A percentile compares a stretch with the other conserved stretches of the same genome.
These are phyloP conservation scores for Caloenas nicobarica DNA, from an alignment of 2,113 vertebrate genomes.

Conservation along the genomic window DNA sequence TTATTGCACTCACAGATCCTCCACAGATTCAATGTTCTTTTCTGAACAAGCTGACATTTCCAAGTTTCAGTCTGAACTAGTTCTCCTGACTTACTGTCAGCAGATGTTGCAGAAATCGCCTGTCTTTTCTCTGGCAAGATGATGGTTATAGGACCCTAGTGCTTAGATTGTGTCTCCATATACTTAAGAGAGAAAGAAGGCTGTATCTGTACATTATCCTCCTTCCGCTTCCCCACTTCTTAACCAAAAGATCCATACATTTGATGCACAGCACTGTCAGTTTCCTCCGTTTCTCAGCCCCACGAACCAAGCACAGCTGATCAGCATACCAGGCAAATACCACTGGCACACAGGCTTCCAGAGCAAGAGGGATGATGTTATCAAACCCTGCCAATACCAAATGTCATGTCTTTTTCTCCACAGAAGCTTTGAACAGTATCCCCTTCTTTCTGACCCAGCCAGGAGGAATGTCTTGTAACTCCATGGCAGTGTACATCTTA, in stretches of 20 bases:
- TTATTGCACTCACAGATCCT: background rate
- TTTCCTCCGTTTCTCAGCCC: background rate
- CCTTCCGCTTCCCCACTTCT: background rate
- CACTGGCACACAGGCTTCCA: background rate
- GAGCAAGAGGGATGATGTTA: background rate
- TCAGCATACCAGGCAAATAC: background rate
- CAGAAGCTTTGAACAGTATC: background rate
- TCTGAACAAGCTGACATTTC: background rate
- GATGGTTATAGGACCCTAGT: background rate
- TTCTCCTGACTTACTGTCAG: background rate
- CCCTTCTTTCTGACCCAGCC: background rate
- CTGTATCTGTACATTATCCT: background rate
- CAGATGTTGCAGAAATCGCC: background rate
- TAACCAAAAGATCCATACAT: background rate
- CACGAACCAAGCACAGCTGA: background rate
- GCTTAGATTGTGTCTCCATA: background rate
- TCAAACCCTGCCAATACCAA: background rate
- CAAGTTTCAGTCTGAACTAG: background rate
- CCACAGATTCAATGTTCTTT: background rate
- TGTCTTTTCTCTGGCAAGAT: background rate
- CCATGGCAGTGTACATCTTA: background rate
- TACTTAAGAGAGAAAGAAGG: background rate
- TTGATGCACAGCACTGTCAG: background rate
- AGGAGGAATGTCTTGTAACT: background rate
- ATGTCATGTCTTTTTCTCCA: background rate